Base-by-base conservation (phyloP, 30 jellyfish, hydroid and myxozoan species). In the Haliclystus octoradiatus region DNA sequence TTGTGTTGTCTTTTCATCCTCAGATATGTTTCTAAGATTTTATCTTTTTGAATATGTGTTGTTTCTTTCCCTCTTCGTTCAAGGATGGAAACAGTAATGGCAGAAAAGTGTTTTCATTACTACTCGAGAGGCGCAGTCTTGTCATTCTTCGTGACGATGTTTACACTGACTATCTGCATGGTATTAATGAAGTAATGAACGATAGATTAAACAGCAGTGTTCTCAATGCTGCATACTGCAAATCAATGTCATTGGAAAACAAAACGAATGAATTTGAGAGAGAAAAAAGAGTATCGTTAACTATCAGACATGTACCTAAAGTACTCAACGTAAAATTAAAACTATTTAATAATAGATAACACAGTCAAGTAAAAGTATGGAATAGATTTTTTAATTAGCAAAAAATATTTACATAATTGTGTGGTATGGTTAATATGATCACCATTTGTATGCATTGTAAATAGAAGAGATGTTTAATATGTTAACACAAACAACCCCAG, bases 221-320 rank as follows among this genome's bases (percentile, higher is more conserved):
- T n/a, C n/a, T n/a, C n/a, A n/a, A n/a, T n/a, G n/a, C n/a, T n/a
- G n/a, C n/a, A n/a, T n/a, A n/a, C n/a, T n/a, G n/a, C n/a, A 66
- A 40, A 22, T 25, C 50, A 15, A 50, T 30, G 2, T 25, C 78
- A 28, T 68, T 69, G 0, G 82, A 85, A 19, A 77, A 81, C 13
- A 9, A 52, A 26, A 72, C 35, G 33, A 40, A 71, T 1, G 46
- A 27, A 26, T 70, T 77, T 3, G 62, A 66, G 9, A 76, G 95
- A 0, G 34, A 61, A 1, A 84, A 89, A 0, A 49, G 95, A 52
- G 51, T 84, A 23, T 84, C 95, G 15, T 49, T 84, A 35, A 84
- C 95, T 13, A 84, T 84, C 62, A 80, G 95, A 2, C 79, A 84
- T 72, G 81, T 84, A 33, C 95, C 95, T 28, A 84, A 72, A 73